These are phyloP conservation scores for Artibeus jamaicensis DNA, from an alignment of 2,797 vertebrate genomes.

Conservation along the genomic window DNA sequence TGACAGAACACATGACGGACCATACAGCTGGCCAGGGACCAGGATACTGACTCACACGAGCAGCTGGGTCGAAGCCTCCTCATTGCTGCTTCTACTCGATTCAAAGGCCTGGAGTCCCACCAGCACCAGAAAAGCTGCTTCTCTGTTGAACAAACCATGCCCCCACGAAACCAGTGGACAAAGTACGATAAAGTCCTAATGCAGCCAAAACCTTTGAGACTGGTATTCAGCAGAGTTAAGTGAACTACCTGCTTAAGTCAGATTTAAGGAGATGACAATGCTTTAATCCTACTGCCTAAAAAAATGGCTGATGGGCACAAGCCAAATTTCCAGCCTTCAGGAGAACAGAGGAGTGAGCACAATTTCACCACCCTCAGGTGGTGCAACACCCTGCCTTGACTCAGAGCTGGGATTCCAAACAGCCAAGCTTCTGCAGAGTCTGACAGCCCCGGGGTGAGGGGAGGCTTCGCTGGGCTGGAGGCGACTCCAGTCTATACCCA, in stretches of 20 bases:
- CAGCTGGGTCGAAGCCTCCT: background rate
- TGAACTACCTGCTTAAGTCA: background rate
- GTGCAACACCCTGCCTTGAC: background rate
- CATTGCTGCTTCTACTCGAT: background rate
- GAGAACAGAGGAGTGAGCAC: background rate
- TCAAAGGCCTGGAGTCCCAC: background rate
- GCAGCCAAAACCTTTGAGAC: background rate
- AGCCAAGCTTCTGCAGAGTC: accelerated
- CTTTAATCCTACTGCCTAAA: background rate
- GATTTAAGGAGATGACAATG: background rate
- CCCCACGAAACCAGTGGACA: background rate
- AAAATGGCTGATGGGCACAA: background rate
- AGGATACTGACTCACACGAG: background rate
- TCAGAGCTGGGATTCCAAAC: background rate
- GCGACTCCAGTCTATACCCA: background rate
- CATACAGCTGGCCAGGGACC: background rate
- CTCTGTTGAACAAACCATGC: background rate
- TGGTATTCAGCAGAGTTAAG: background rate
- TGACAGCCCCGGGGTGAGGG: accelerated
- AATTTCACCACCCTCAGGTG: background rate
- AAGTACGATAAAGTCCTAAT: background rate
- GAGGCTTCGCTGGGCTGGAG: accelerated
- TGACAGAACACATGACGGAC: background rate
- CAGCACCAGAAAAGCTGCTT: background rate
- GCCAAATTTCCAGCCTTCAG: background rate